phyloP scores from a whole-genome alignment of 2,888 invertebrate species.

The Drosophila nr. medialis region DNA sequence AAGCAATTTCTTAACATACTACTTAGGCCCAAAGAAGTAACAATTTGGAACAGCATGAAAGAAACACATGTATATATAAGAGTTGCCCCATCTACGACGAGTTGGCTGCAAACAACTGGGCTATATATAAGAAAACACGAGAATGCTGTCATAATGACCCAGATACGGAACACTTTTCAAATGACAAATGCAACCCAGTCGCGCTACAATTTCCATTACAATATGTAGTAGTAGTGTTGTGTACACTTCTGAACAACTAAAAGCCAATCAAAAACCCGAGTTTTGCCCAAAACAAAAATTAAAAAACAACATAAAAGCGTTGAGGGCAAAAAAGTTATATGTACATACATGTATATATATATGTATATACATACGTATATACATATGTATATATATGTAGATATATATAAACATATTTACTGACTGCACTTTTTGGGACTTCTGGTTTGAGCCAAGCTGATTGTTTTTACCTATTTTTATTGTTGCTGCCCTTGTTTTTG shows the following conservation, averaged over 20 bases:
- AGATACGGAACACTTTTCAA: conserved; percentile 39
- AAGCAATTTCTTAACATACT: neutral
- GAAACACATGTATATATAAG: neutral
- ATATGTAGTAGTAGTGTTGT: conserved; percentile 49
- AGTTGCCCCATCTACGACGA: neutral
- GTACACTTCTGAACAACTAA: conserved; percentile 43
- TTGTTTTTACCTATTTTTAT: conserved; percentile 35
- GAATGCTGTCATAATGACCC: conserved; percentile 38
- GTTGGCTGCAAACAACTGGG: conserved; percentile 18
- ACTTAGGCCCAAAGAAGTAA: neutral
- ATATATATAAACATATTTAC: neutral
- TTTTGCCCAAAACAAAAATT: conserved; percentile 21
- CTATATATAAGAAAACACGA: conserved; percentile 4
- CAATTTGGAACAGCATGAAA: neutral
- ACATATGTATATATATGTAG: neutral
- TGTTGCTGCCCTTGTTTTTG: conserved; percentile 15
- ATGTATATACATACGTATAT: neutral
- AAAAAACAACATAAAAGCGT: conserved; percentile 13
- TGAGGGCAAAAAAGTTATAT: neutral
- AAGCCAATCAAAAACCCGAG: conserved; percentile 48
- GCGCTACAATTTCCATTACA: conserved; percentile 69
- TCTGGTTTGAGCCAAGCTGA: conserved; percentile 27
- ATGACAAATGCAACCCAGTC: conserved; percentile 51
- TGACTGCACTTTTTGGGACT: conserved; percentile 26
- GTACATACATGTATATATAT: neutral